These are phyloP conservation scores for Lophotriccus pileatus DNA, from an alignment of 2,797 vertebrate genomes.

Conservation along the genomic window DNA sequence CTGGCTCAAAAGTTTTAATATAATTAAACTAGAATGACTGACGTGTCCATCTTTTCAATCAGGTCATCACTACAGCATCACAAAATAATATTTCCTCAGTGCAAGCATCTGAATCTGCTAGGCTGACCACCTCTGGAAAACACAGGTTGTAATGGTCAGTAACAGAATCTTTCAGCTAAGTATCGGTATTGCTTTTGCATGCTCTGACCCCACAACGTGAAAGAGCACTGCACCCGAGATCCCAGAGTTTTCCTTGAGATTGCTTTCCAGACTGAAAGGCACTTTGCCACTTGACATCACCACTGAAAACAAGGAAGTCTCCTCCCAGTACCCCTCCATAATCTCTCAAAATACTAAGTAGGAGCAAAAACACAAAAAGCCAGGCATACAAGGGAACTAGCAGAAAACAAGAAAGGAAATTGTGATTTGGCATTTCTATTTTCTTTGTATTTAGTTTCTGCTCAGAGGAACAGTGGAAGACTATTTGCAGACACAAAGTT, in stretches of 20 bases:
- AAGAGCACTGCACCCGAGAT: neutral
- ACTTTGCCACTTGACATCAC: neutral
- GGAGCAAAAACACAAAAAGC: neutral
- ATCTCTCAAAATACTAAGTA: neutral
- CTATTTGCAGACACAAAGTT: neutral
- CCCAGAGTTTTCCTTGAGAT: neutral
- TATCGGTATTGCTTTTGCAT: neutral
- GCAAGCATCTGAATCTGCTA: neutral
- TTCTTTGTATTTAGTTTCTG: neutral
- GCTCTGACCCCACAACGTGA: rapidly evolving
- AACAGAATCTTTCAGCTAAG: neutral
- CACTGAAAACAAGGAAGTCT: neutral
- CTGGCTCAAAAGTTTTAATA: neutral
- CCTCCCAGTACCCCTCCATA: neutral
- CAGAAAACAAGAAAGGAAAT: neutral
- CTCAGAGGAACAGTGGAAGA: neutral
- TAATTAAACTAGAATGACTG: neutral
- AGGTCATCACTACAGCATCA: neutral
- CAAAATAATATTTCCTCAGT: neutral
- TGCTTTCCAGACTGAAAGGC: neutral
- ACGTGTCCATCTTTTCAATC: neutral
- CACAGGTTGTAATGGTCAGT: neutral
- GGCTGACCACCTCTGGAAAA: neutral
- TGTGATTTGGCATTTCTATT: neutral
- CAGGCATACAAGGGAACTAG: neutral